Base-by-base conservation (phyloP, 2,113 vertebrate genomes). In the Panthera leo region DNA sequence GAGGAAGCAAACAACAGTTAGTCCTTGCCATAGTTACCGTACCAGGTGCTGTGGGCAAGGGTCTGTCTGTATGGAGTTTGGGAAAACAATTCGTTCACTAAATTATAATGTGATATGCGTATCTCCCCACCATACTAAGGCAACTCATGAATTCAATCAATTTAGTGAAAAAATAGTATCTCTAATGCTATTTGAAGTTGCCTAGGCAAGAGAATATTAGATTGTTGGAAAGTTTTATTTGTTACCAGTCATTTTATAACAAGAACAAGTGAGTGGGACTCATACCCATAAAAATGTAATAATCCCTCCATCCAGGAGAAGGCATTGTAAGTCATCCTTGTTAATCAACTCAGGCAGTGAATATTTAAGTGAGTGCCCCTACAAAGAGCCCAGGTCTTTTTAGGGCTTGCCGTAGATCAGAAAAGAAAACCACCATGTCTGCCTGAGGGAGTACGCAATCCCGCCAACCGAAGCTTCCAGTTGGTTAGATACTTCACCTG, bases 171-270 rank as follows among this genome's bases (percentile, higher is more conserved):
- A 93, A 70, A 58, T 21, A 25, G 34, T 21, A 80, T 61, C n/a
- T n/a, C 14, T 48, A 13, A 25, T 79, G 45, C 1, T 73, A 29
- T 79, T 85, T 58, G 85, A 67, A 96, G 75, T 80, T 76, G 34
- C n/a, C 78, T 63, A 85, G 29, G 67, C 27, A 85, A 87, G 42
- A 92, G 63, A 71, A 95, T 70, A 36, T 78, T 73, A 65, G 75
- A 29, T 71, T 84, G 14, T 80, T 88, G 61, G 42, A 70, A 53
- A 63, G 7, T 90, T 92, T 90, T 68, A 34, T 89, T 53, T 95
- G 55, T 85, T 86, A 42, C 15, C 53, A 86, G 7, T 75, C 58
- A 61, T 48, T 89, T 96, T 58, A 92, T 83, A 10, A 82, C 42
- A 80, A 93, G 51, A 73, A 58, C 7, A 85, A 25, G 71, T 29